Conservation (phyloP, 1,140 invertebrate genomes). For the Zelostemma sp. region DNA sequence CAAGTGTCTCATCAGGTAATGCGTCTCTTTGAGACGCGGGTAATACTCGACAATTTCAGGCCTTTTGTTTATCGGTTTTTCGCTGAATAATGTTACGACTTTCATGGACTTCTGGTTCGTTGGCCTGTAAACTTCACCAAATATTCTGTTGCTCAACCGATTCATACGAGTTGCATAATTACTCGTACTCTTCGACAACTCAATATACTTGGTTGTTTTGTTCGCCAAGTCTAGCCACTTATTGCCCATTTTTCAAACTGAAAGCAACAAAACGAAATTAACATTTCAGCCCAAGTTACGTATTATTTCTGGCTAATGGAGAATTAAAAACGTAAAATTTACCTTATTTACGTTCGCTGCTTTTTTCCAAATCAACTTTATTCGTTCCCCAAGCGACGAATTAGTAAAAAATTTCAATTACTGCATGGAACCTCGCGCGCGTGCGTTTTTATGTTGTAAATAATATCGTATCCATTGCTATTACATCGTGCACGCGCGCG, state of each 20-base stretch:
- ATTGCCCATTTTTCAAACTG: neutral
- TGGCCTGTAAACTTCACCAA: constrained; percentile 86
- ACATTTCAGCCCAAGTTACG: too few relatives aligned
- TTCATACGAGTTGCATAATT: constrained; percentile 90
- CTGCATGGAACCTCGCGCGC: too few relatives aligned
- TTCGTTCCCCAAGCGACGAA: too few relatives aligned
- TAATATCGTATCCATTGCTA: too few relatives aligned
- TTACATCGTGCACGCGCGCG: too few relatives aligned
- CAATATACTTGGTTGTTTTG: constrained; percentile 75
- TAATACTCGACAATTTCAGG: constrained; percentile 87
- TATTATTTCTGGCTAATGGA: too few relatives aligned
- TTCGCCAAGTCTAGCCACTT: neutral
- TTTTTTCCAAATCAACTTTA: too few relatives aligned
- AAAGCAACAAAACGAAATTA: too few relatives aligned
- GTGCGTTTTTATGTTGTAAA: too few relatives aligned
- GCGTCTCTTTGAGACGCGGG: constrained; percentile 84
- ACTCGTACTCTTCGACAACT: constrained; percentile 78
- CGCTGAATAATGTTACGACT: constrained; percentile 84
- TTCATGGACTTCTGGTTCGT: constrained; percentile 83
- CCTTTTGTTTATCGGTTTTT: constrained; percentile 81
- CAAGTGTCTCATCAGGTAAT: constrained; percentile 78
- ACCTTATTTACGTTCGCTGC: too few relatives aligned
- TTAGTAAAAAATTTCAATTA: too few relatives aligned
- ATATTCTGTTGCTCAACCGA: constrained; percentile 88
- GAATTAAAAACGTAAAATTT: too few relatives aligned